phyloP scores from a whole-genome alignment of 2,888 invertebrate species.

The Tenthredo scrophulariae region DNA sequence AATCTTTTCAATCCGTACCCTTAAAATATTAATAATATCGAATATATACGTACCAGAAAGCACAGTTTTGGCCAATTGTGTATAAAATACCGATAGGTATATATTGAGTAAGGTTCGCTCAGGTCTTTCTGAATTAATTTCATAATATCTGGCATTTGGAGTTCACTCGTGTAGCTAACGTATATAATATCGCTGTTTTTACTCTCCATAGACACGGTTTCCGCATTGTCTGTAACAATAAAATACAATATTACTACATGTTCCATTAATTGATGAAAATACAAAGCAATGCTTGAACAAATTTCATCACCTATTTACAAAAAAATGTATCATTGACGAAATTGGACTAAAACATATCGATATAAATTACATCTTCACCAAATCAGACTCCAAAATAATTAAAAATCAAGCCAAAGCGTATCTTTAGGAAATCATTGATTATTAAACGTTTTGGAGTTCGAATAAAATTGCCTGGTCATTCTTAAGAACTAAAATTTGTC shows the following conservation, averaged over 20 bases:
- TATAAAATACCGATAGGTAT: conserved; percentile 99
- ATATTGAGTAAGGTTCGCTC: conserved; percentile 99
- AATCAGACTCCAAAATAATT: neutral
- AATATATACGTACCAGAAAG: conserved; percentile 87
- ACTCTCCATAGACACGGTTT: conserved; percentile 66
- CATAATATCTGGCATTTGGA: conserved; percentile 99
- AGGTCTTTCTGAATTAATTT: conserved; percentile 99
- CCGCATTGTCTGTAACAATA: conserved; percentile 65
- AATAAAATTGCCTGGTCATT: neutral
- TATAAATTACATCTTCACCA: neutral
- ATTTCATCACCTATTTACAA: neutral
- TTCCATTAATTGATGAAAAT: neutral
- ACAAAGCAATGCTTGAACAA: neutral
- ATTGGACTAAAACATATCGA: neutral
- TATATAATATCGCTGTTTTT: conserved; percentile 79
- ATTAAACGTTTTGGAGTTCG: neutral
- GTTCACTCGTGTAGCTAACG: conserved; percentile 94
- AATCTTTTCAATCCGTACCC: neutral
- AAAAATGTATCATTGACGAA: neutral
- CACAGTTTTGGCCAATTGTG: conserved; percentile 99
- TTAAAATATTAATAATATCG: neutral
- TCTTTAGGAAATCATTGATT: neutral
- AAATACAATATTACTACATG: neutral
- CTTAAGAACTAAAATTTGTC: neutral
- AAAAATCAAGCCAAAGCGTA: neutral